Evolutionary conservation across 2,797 vertebrate genomes (phyloP).

Genomic region (Odontamblyopus rebecca): DNA sequence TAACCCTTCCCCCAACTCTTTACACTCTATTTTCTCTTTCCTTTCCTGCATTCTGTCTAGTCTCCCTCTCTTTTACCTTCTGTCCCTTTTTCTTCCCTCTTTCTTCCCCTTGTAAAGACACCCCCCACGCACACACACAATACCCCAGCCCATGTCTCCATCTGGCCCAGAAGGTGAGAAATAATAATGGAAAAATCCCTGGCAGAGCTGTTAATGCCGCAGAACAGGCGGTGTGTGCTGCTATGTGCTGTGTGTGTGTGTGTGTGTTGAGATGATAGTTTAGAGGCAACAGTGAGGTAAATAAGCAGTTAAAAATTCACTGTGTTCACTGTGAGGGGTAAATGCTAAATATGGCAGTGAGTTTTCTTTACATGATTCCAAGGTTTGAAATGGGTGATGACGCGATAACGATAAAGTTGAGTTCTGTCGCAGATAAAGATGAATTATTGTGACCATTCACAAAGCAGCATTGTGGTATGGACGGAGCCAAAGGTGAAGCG

Average conservation of each 20-base stretch:
- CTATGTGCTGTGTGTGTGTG: conserved; percentile 14
- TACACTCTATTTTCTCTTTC: not conserved
- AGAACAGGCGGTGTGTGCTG: conserved; percentile 23
- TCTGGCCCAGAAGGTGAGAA: conserved; percentile 30
- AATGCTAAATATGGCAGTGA: not conserved
- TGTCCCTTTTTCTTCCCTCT: not conserved
- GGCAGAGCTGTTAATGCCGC: conserved; percentile 34
- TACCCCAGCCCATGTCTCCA: too few relatives aligned
- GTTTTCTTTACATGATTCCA: not conserved
- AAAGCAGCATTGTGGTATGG: too few relatives aligned
- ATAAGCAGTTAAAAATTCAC: conserved; percentile 30
- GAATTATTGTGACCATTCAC: too few relatives aligned
- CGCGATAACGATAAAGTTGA: too few relatives aligned
- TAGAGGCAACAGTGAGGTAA: conserved; percentile 35
- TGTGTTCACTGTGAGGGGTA: not conserved
- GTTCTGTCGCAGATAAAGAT: too few relatives aligned
- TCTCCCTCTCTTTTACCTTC: not conserved
- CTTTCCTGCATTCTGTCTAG: too few relatives aligned
- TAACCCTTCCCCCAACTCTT: not conserved
- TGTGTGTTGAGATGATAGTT: conserved; percentile 25
- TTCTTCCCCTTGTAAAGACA: not conserved
- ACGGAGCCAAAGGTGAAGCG: too few relatives aligned
- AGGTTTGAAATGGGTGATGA: too few relatives aligned
- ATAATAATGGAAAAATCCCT: conserved; percentile 52
- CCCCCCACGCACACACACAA: too few relatives aligned